phyloP scores from a whole-genome alignment of 2,888 invertebrate species.

The Drosophila atroscutellata region DNA sequence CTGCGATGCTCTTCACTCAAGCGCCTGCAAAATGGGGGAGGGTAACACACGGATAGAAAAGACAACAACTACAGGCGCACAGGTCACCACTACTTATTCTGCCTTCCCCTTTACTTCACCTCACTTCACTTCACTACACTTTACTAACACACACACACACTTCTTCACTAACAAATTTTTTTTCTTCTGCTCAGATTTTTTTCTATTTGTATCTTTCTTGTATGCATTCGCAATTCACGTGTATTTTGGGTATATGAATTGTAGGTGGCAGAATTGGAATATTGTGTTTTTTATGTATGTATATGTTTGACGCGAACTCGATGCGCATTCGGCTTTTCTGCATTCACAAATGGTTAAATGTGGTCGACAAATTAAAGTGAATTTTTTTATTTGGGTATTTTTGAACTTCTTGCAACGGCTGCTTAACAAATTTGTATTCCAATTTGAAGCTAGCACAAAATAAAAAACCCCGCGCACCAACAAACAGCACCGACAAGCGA shows the following conservation, averaged over 20 bases:
- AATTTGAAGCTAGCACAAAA: conserved; percentile 64
- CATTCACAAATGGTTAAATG: conserved; percentile 43
- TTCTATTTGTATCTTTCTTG: conserved; percentile 74
- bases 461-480: conserved; percentile 69
- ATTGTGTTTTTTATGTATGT: conserved; percentile 27
- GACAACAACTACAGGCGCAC: conserved; percentile 60
- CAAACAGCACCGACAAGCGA: conserved; percentile 61
- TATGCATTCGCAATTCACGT: conserved; percentile 78
- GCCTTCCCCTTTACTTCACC: conserved; percentile 64
- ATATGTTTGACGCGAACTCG: conserved; percentile 39
- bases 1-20: conserved; percentile 76
- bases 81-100: conserved; percentile 77
- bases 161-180: conserved; percentile 33
- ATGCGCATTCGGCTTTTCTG: conserved; percentile 50
- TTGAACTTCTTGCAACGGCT: conserved; percentile 40
- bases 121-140: conserved; percentile 34
- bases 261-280: conserved; percentile 47
- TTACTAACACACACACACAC: conserved; percentile 31
- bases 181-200: conserved; percentile 69
- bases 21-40: conserved; percentile 79
- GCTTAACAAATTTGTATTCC: conserved; percentile 52
- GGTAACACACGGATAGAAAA: conserved; percentile 59
- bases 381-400: conserved; percentile 44
- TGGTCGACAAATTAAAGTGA: conserved; percentile 60
- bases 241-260: conserved; percentile 47